Evolutionary conservation across 2,888 invertebrate genomes (phyloP), one percentile per base, ranked within the genome.

Genomic region (Trachelus troglodyta): DNA sequence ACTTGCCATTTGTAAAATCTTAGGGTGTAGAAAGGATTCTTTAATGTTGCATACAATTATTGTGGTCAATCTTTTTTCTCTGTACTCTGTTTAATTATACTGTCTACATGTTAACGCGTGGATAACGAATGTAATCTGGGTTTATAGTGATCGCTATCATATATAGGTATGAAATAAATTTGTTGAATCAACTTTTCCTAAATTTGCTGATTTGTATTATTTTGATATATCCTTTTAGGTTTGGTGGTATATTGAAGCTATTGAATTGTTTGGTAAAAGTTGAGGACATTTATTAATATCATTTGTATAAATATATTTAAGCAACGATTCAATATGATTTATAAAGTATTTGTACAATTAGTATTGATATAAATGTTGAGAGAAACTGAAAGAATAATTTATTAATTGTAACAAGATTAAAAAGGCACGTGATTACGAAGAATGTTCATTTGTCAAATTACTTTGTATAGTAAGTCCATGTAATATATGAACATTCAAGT

Each of bases 371-470:
- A 34, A 35, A 34, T 74, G 15, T n/a, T 56, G 15, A 23, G 56
- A 35, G 34, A 33, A 35, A 34, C 35, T 34, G 34, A 23, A n/a
- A 30, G 74, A 34, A 30, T 74, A 15, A 35, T 23, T 12, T n/a
- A 35, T 35, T 74, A 23, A 33, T 74, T 23, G 30, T 74, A n/a
- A 33, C 33, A 12, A n/a, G 12, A 12, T 74, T 74, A 4, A 74
- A 74, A 74, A 34, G 74, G 74, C 74, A 74, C 74, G 12, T 11
- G 74, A 74, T 34, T 35, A 34, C 74, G n/a, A 35, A n/a, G 74
- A 33, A 35, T 30, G 11, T 71, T 56, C 56, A 56, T 15, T 9
- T 56, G 23, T 23, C 56, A 23, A 56, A 56, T 56, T 56, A 56
- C 23, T 56, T 23, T 56, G 15, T 23, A 23, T 56, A 56, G 56